These are phyloP conservation scores for Cyanistes caeruleus DNA, from an alignment of 2,113 vertebrate species.

Conservation along the genomic window DNA sequence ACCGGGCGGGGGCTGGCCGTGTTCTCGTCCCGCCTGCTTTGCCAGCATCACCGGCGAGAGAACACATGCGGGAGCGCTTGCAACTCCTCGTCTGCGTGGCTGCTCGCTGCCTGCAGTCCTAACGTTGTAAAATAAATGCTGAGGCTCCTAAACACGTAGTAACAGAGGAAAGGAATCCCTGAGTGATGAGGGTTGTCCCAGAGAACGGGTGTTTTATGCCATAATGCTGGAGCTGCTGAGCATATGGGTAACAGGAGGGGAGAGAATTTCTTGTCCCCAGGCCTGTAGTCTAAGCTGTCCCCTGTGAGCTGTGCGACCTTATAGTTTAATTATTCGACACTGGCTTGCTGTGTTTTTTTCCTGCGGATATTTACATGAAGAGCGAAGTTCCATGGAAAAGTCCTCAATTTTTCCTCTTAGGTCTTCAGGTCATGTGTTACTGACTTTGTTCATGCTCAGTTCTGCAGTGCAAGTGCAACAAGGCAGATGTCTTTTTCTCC, in stretches of 20 bases:
- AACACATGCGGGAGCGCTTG: rapidly evolving
- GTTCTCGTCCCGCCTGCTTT: background rate
- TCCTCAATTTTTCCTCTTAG: background rate
- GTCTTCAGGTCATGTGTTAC: background rate
- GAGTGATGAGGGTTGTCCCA: background rate
- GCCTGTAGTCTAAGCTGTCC: background rate
- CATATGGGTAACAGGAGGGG: rapidly evolving
- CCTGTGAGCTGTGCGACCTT: background rate
- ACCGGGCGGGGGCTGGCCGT: background rate
- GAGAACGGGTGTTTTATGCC: background rate
- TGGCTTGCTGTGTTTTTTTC: background rate
- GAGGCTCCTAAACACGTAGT: background rate
- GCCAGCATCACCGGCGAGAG: rapidly evolving
- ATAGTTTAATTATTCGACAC: background rate
- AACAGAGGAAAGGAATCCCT: rapidly evolving
- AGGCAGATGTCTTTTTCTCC: background rate
- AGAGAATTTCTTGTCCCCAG: background rate
- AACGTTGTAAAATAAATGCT: rapidly evolving
- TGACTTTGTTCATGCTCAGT: background rate
- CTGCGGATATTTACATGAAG: rapidly evolving
- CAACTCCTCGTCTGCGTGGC: background rate
- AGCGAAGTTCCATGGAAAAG: background rate
- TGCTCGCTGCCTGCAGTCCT: background rate
- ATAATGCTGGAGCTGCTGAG: background rate
- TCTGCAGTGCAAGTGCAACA: background rate